A percentile compares a stretch with the other conserved stretches of the same genome.
These are phyloP conservation scores for Malacoctenus gilli DNA, from an alignment of 2,797 vertebrate genomes.

Conservation along the genomic window DNA sequence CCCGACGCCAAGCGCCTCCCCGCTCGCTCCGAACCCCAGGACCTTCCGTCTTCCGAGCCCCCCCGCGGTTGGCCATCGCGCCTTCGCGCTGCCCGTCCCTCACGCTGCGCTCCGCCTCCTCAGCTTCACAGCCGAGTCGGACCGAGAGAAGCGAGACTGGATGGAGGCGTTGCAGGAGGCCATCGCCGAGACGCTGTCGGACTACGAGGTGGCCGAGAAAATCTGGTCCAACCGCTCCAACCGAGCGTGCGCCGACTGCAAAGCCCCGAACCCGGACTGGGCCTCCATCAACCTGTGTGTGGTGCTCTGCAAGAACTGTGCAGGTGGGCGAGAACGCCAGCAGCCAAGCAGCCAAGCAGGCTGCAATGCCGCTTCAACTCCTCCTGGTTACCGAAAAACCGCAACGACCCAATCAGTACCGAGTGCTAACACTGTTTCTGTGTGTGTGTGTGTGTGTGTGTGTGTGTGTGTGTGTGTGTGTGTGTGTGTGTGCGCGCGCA, in stretches of 20 bases:
- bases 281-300: constrained; percentile 97
- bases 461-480: constrained; percentile 2
- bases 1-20: no score
- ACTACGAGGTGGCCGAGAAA: constrained; percentile 98
- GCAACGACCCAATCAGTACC: no score
- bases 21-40: no score
- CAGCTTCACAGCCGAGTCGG: constrained; percentile 93
- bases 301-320: constrained; percentile 98
- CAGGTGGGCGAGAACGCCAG: no score
- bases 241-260: constrained; percentile 91
- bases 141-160: constrained; percentile 92
- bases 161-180: constrained; percentile 92
- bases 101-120: not conserved
- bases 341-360: no score
- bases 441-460: constrained; percentile 8
- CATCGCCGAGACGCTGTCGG: constrained; percentile 93
- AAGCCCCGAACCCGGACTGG: constrained; percentile 92
- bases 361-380: no score
- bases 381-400: no score
- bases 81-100: not conserved
- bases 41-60: no score
- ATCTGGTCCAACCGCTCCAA: constrained; percentile 99
- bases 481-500: constrained; percentile 53
- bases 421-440: no score
- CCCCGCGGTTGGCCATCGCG: no score